Evolutionary conservation across 2,888 invertebrate species (phyloP).

Genomic region (Zeuzera pyrina): DNA sequence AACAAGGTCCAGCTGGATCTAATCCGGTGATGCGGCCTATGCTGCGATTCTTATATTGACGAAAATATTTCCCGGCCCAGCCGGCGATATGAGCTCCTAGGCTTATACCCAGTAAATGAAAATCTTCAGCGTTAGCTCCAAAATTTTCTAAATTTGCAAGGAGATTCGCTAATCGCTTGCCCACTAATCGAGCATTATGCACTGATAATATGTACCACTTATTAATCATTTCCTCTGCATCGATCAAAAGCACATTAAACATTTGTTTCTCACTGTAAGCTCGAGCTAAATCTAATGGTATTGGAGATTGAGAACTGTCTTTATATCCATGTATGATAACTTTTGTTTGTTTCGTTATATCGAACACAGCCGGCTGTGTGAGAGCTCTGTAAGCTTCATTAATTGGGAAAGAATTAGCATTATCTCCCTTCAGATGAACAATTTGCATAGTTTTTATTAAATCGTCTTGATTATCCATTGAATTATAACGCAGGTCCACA

Average conservation of each 20-base stretch:
- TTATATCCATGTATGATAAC: slow-evolving; percentile 62
- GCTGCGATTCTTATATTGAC: slow-evolving; percentile 41
- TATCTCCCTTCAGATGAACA: slow-evolving; percentile 37
- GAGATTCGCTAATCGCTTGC: slow-evolving; percentile 66
- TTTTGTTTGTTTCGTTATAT: slow-evolving; percentile 61
- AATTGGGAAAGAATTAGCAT: slow-evolving; percentile 39
- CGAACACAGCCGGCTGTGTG: slow-evolving; percentile 42
- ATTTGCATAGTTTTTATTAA: slow-evolving; percentile 55
- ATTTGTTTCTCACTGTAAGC: slow-evolving; percentile 58
- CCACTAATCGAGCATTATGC: slow-evolving; percentile 58
- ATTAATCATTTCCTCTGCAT: slow-evolving; percentile 57
- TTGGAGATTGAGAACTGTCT: slow-evolving; percentile 54
- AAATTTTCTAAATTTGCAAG: slow-evolving; percentile 59
- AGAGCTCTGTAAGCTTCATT: slow-evolving; percentile 47
- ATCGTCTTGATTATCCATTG: slow-evolving; percentile 38
- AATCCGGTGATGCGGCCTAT: slow-evolving; percentile 62
- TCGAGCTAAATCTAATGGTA: slow-evolving; percentile 51
- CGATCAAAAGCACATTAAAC: slow-evolving; percentile 60
- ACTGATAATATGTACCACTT: slow-evolving; percentile 58
- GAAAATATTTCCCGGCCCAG: slow-evolving; percentile 61
- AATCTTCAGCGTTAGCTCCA: slow-evolving; percentile 55
- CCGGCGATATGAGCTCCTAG: slow-evolving; percentile 74
- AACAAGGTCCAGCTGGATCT: slow-evolving; percentile 67
- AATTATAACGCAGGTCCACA: slow-evolving; percentile 49
- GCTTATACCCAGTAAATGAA: slow-evolving; percentile 73